These are phyloP conservation scores for Chaenodraco wilsoni DNA, from an alignment of 2,797 vertebrate species.

Conservation along the genomic window DNA sequence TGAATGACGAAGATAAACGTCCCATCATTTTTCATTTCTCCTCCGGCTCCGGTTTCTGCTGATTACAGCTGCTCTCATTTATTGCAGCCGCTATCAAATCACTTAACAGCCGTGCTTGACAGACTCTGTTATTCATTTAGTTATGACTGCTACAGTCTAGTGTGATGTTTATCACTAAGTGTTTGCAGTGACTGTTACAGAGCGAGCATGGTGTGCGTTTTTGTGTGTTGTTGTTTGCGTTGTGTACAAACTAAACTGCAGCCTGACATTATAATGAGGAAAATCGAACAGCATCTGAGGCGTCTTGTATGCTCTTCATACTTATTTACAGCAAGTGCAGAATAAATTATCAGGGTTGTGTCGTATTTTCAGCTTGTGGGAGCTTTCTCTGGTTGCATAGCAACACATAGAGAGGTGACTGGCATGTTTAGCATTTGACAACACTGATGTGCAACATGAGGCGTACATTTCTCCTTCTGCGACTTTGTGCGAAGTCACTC, in stretches of 20 bases:
- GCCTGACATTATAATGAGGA: constrained; percentile 6
- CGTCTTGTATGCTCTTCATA: constrained; percentile 12
- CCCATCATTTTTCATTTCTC: constrained; percentile 45
- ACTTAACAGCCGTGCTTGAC: constrained; percentile 43
- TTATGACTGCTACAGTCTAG: constrained; percentile 16
- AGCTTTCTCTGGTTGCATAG: constrained; percentile 59
- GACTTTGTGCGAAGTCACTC: not conserved
- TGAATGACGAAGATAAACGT: constrained; percentile 46
- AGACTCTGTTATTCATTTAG: constrained; percentile 38
- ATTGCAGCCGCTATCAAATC: constrained; percentile 58
- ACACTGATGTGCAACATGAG: constrained; percentile 19
- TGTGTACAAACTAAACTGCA: constrained; percentile 7
- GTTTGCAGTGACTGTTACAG: constrained; percentile 20
- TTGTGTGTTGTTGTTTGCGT: constrained; percentile 24
- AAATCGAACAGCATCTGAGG: constrained; percentile 21
- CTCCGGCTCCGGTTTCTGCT: constrained; percentile 55
- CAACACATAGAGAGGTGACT: constrained; percentile 48
- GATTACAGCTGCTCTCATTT: constrained; percentile 57
- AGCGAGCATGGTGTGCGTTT: constrained; percentile 1
- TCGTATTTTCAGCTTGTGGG: constrained; percentile 37
- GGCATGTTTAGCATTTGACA: constrained; percentile 42
- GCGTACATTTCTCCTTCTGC: constrained; percentile 8
- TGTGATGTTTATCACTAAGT: constrained; percentile 29
- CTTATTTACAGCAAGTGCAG: constrained; percentile 29
- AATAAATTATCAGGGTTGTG: constrained; percentile 41